Evolutionary conservation across 2,113 vertebrate species (phyloP), one percentile per base, ranked within the genome.

Genomic region (Orthonyx spaldingii): DNA sequence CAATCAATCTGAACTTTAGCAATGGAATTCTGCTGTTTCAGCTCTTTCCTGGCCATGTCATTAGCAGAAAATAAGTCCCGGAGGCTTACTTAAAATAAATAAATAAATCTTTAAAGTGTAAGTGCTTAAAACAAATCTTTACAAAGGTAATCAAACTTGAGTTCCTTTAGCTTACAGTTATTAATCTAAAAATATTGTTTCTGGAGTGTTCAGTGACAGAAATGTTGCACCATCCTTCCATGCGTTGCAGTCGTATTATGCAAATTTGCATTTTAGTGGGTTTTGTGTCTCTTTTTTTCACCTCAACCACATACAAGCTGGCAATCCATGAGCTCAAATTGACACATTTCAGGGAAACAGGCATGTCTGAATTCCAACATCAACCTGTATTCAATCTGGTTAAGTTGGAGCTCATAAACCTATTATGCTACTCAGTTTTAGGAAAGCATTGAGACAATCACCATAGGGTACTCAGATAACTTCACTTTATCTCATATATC

Each of bases 1-100:
- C 91, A 96, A 97, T 97, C 96, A 93, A 90, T 96, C 94, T 94
- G 52, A 95, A 93, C 75, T 94, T 97, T 44, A 94, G 66, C 63
- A 81, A 47, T 27, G 22, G 53, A 94, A 84, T 96, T 94, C 57
- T 96, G 95, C 84, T 90, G 78, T 78, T 97, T 97, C 93, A 93
- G 96, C 96, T 96, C 49, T 96, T 97, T 97, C 76, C 63, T 81
- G 64, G 35, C 42, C 89, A 14, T 93, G 75, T 90, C 92, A 93
- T 97, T 97, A 97, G 47, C 56, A 52, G 70, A 96, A 96, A 96
- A 96, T 75, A 97, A 97, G 37, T 96, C 87, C 87, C 74, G 7
- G 77, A 81, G 82, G 89, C 85, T 97, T 96, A 92, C 10, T 49
- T 56, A 5, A 55, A 90, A 90, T 55, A 83, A 83, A 89, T 41